These are phyloP conservation scores for Drosophila repletoides DNA, from an alignment of 1,140 invertebrate species.

Conservation along the genomic window DNA sequence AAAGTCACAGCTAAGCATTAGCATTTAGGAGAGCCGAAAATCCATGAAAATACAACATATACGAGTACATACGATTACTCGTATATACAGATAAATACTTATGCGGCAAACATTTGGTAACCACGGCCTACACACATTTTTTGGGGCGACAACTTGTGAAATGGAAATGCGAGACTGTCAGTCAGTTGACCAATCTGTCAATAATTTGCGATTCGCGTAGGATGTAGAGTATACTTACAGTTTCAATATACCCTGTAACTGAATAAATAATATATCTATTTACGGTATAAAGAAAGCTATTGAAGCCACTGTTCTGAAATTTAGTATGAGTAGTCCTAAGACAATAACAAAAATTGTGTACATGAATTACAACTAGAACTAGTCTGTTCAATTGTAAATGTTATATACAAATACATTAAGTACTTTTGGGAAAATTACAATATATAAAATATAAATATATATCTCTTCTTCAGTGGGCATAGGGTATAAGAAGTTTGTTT, in stretches of 20 bases:
- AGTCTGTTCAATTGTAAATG: too few species aligned
- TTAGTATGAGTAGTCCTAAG: too few species aligned
- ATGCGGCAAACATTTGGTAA: constrained; percentile 13
- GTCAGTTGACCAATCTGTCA: constrained; percentile 46
- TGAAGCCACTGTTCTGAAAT: too few species aligned
- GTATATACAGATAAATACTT: constrained; percentile 9
- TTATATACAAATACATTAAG: too few species aligned
- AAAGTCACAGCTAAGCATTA: constrained; percentile 59
- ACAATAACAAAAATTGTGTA: too few species aligned
- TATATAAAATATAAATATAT: too few species aligned
- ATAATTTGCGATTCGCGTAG: constrained; percentile 25
- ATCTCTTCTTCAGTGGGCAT: too few species aligned
- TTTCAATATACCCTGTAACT: constrained; percentile 1
- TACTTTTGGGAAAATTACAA: too few species aligned
- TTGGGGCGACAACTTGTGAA: constrained; percentile 40
- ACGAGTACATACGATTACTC: neutral
- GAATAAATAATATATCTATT: too few species aligned
- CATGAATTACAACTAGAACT: too few species aligned
- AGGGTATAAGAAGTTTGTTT: too few species aligned
- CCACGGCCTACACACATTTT: constrained; percentile 7
- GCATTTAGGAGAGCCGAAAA: constrained; percentile 36
- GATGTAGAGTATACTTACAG: neutral
- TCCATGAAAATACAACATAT: constrained; percentile 30
- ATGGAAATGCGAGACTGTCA: constrained; percentile 33
- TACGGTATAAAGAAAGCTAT: too few species aligned